Evolutionary conservation across 1,140 invertebrate genomes (phyloP), one percentile per base, ranked within the genome.

Genomic region (Triops cancriformis): DNA sequence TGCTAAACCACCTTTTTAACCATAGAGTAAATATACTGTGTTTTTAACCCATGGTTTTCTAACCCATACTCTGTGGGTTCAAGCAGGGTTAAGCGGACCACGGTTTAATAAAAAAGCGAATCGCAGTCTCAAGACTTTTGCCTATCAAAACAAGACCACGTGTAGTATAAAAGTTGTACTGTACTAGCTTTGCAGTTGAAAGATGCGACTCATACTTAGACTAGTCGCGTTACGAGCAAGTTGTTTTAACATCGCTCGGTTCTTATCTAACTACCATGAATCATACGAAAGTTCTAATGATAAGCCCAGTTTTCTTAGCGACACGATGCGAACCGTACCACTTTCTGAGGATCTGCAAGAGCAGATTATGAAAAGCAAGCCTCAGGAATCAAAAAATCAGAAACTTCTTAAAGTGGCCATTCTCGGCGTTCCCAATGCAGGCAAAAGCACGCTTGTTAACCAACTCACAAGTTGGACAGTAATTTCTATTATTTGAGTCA

Each of bases 381-480:
- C 78, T n/a, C 75, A 79, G 27, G 9, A 76, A 26, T 0, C 73
- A 1, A 9, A n/a, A n/a, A 81, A 87, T 82, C 79, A 86, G 10
- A 82, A 81, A 83, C 82, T 92, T 14, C 84, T 98, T 11, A 92
- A 91, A 85, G 90, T 98, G 37, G 93, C 95, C 7, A 90, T 98
- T 37, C 88, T 98, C 79, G 96, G 96, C 11, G 85, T 91, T 18
- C 96, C 96, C 26, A 98, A 98, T 88, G 90, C 90, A 78, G 96
- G 96, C 72, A 98, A 98, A 85, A 98, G 95, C 85, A 97, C 96
- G 1, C 86, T 98, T 3, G 91, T 96, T 42, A 98, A 98, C 87
- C 87, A 89, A 82, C 87, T 98, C 28, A 87, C 93, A 51, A 88
- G 90, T 73, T 89, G 93, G 86, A 90, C 90, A 83, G 94, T 95